These are phyloP conservation scores for Borostomias antarcticus DNA, from an alignment of 2,797 vertebrate species.

Conservation along the genomic window DNA sequence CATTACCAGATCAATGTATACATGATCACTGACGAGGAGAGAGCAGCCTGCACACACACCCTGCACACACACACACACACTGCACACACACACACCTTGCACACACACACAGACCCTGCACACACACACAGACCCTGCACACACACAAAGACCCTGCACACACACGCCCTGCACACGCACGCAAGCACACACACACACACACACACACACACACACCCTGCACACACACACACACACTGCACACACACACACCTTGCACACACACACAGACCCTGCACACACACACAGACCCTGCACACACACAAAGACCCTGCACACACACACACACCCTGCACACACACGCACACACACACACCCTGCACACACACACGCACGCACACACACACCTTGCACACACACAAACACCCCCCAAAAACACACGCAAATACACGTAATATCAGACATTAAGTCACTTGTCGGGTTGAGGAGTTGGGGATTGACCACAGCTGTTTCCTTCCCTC, in stretches of 20 bases:
- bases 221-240: not conserved
- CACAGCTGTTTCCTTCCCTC: not conserved
- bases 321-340: not conserved
- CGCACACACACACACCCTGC: not conserved
- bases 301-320: too few relatives aligned
- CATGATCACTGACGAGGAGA: too few relatives aligned
- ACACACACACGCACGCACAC: slow-evolving; percentile 2
- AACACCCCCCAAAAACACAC: slow-evolving; percentile 28
- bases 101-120: not conserved
- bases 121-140: too few relatives aligned
- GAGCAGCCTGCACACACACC: too few relatives aligned
- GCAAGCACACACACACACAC: not conserved
- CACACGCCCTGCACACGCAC: too few relatives aligned
- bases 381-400: slow-evolving; percentile 23
- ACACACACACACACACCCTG: not conserved
- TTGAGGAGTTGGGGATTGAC: too few relatives aligned
- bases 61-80: not conserved
- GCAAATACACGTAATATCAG: not conserved
- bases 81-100: not conserved
- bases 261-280: too few relatives aligned
- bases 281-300: too few relatives aligned
- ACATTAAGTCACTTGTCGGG: slow-evolving; percentile 12
- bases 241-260: too few relatives aligned
- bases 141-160: too few relatives aligned
- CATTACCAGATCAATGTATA: too few relatives aligned